phyloP scores from a whole-genome alignment of 2,113 vertebrate genomes.

The Centropus bengalensis region DNA sequence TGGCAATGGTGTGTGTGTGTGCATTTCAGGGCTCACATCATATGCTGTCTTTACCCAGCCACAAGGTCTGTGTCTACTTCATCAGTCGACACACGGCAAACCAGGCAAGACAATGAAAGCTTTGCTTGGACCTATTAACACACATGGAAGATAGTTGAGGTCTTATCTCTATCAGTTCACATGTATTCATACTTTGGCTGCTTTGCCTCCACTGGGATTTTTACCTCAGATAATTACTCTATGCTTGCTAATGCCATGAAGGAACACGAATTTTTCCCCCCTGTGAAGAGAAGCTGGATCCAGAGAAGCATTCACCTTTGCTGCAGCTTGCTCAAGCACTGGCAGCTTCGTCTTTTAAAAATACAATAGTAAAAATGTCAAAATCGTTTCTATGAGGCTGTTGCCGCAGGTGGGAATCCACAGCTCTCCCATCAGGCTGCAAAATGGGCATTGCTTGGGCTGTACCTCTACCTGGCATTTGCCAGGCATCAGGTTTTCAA shows the following conservation, averaged over 20 bases:
- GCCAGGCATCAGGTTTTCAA: background rate
- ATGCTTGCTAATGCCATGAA: background rate
- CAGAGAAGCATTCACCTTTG: background rate
- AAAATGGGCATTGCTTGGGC: background rate
- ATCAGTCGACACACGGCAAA: background rate
- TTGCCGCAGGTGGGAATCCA: background rate
- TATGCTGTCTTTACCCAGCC: background rate
- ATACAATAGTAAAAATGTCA: background rate
- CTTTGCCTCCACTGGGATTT: slow-evolving; percentile 28
- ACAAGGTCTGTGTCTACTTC: background rate
- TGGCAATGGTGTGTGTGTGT: background rate
- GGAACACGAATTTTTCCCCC: background rate
- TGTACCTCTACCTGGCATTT: background rate
- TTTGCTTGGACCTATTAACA: background rate
- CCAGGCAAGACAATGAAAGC: background rate
- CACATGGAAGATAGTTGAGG: background rate
- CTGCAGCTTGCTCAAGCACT: background rate
- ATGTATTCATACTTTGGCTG: slow-evolving; percentile 18
- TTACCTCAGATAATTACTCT: slow-evolving; percentile 46
- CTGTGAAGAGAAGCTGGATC: background rate
- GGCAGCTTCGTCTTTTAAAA: background rate
- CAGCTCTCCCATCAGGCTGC: background rate
- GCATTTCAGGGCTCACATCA: background rate
- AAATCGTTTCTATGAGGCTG: fast-evolving
- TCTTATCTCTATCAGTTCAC: slow-evolving; percentile 29